phyloP scores from a whole-genome alignment of 2,888 invertebrate species.

The Temnothorax unifasciatus region DNA sequence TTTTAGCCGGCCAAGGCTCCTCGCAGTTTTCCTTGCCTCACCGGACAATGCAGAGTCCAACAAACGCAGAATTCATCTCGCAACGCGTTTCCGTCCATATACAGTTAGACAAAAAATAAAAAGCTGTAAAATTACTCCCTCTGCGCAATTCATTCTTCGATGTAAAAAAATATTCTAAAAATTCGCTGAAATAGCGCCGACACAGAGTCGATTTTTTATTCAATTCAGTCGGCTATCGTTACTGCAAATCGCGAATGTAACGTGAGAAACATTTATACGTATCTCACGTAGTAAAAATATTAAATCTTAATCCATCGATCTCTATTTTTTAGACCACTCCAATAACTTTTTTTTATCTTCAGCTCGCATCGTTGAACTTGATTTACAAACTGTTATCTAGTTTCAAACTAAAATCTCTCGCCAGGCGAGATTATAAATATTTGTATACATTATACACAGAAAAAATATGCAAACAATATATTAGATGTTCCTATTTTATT shows the following conservation, averaged over 20 bases:
- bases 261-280: neutral
- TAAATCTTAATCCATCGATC: neutral
- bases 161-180: neutral
- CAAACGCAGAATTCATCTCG: neutral
- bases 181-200: neutral
- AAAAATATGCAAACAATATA: neutral
- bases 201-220: constrained; percentile 3
- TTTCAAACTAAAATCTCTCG: neutral
- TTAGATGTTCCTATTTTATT: neutral
- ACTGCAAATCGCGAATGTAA: neutral
- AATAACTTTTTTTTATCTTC: neutral
- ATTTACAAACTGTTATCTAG: constrained; percentile 17
- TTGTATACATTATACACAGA: neutral
- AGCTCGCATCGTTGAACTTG: constrained; percentile 1
- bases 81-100: neutral
- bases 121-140: neutral
- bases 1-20: neutral
- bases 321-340: neutral
- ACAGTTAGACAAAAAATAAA: neutral
- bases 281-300: neutral
- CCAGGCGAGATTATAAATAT: neutral
- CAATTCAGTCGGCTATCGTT: neutral
- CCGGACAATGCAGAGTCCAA: neutral
- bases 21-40: neutral
- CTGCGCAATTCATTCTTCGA: neutral